These are phyloP conservation scores for Psilopogon haemacephalus DNA, from an alignment of 2,113 vertebrate species.

Conservation along the genomic window DNA sequence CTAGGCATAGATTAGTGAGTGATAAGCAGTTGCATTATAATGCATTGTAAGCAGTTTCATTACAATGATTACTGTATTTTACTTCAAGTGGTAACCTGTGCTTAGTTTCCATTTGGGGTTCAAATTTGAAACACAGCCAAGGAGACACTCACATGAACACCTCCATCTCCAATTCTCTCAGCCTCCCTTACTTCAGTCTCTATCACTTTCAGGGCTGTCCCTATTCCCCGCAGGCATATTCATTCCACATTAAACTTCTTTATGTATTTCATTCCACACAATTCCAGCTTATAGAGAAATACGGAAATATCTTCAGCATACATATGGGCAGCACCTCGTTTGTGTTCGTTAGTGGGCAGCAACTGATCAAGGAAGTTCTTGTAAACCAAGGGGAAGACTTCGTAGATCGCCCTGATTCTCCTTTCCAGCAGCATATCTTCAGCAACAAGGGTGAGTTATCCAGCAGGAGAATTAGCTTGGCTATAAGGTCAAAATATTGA, in stretches of 20 bases:
- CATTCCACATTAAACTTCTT: not conserved
- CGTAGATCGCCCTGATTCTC: conserved; percentile 33
- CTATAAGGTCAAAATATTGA: not conserved
- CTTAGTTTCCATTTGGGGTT: not conserved
- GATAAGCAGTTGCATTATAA: no score
- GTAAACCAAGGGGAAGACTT: conserved; percentile 79
- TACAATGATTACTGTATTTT: not conserved
- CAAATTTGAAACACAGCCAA: accelerated
- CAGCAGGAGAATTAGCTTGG: not conserved
- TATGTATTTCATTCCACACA: not conserved
- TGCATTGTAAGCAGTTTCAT: no score
- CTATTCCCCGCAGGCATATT: accelerated
- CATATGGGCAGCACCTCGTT: conserved; percentile 35
- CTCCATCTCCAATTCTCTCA: accelerated
- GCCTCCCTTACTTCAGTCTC: conserved; percentile 66
- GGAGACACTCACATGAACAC: not conserved
- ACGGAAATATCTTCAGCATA: conserved; percentile 76
- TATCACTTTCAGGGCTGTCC: accelerated
- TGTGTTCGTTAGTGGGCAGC: conserved; percentile 76
- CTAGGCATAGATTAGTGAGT: not conserved
- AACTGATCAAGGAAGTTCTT: conserved; percentile 80
- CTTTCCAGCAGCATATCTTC: not conserved
- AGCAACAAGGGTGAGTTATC: not conserved
- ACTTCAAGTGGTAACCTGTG: not conserved
- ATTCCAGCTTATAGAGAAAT: conserved; percentile 73